These are phyloP conservation scores for Meloidogyne hapla DNA, from an alignment of 1,140 invertebrate species.

Conservation along the genomic window DNA sequence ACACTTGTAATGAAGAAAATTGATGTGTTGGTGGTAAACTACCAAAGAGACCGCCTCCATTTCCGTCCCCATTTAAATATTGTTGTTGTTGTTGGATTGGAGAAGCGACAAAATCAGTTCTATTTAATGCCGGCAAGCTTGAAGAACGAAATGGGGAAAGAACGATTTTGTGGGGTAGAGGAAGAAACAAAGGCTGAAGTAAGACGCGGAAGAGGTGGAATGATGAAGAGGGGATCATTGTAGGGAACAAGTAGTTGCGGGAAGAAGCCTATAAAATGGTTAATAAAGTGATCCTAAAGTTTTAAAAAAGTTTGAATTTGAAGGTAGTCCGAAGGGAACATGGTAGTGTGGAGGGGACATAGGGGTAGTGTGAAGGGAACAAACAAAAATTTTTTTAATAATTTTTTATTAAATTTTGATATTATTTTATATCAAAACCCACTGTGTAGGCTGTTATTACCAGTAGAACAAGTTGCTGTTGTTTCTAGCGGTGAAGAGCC, in stretches of 20 bases:
- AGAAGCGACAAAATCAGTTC: not conserved
- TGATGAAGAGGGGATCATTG: not conserved
- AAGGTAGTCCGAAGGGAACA: too few species aligned
- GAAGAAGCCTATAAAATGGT: not conserved
- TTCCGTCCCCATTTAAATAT: conserved; percentile 5
- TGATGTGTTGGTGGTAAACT: not conserved
- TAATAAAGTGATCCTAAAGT: too few species aligned
- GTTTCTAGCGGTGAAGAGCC: not conserved
- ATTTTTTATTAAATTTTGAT: not conserved
- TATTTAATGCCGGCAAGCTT: conserved; percentile 1
- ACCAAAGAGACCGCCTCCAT: not conserved
- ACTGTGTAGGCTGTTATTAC: not conserved
- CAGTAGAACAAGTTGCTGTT: not conserved
- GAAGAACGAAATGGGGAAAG: not conserved
- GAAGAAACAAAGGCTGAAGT: not conserved
- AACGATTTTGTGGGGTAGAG: not conserved
- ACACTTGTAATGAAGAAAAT: not conserved
- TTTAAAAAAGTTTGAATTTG: too few species aligned
- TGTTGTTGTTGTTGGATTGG: not conserved
- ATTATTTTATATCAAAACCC: not conserved
- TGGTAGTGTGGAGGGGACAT: too few species aligned
- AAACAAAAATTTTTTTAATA: too few species aligned
- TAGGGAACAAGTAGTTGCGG: not conserved
- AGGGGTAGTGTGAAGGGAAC: too few species aligned
- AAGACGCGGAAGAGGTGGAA: not conserved